Conservation (phyloP, 1,140 invertebrate genomes). For the Acromyrmex charruanus region DNA sequence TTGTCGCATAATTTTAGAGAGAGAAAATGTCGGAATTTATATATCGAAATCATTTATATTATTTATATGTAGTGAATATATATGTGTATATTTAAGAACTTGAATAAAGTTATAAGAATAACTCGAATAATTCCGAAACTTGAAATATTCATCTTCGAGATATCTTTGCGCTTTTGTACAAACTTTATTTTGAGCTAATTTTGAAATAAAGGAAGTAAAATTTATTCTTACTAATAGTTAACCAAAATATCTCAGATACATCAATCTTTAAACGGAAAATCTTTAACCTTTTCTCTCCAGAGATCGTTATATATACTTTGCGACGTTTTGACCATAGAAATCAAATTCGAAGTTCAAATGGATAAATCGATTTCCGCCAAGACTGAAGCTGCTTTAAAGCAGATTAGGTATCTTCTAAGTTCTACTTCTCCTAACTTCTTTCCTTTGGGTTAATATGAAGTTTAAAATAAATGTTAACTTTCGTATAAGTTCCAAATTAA, state of each 20-base stretch:
- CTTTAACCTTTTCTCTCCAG: not conserved
- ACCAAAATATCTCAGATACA: constrained; percentile 9
- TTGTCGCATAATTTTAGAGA: constrained; percentile 1
- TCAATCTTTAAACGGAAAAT: constrained; percentile 21
- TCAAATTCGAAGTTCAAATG: constrained; percentile 54
- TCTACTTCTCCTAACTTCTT: constrained; percentile 31
- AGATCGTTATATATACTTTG: constrained; percentile 28
- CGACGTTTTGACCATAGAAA: constrained; percentile 18
- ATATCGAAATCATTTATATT: not conserved
- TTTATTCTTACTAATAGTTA: constrained; percentile 19
- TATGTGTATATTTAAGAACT: too few relatives aligned
- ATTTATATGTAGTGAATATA: not conserved
- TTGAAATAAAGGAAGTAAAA: not conserved
- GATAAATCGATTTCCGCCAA: constrained; percentile 54
- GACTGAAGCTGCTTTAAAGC: constrained; percentile 45
- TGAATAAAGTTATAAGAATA: not conserved
- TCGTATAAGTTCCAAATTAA: constrained; percentile 31
- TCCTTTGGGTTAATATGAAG: constrained; percentile 36
- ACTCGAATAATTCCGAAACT: not conserved
- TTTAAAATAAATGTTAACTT: constrained; percentile 33
- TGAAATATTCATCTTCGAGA: not conserved
- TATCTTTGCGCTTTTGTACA: not conserved
- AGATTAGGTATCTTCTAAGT: constrained; percentile 35
- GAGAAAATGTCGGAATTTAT: not conserved
- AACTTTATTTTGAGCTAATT: constrained; percentile 5